A percentile compares a stretch with the other conserved stretches of the same genome.
Conservation (phyloP, 2,113 vertebrate species). For the Melanerpes formicivorus region DNA sequence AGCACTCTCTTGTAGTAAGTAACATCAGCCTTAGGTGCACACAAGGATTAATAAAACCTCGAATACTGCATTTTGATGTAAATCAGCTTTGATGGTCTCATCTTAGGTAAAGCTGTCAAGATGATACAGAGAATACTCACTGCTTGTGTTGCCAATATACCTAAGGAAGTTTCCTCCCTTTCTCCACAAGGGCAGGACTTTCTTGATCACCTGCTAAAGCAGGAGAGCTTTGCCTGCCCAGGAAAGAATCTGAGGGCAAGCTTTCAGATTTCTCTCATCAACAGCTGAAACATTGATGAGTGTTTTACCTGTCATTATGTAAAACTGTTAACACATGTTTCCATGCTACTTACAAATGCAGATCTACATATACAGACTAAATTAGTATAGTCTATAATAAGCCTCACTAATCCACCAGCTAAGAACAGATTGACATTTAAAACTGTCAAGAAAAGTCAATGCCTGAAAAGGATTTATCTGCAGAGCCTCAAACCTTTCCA, state of each 20-base stretch:
- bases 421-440: slow-evolving; percentile 51
- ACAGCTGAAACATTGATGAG: neutral
- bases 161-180: slow-evolving; percentile 48
- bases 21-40: slow-evolving; percentile 28
- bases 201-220: slow-evolving; percentile 1
- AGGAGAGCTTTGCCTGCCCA: slow-evolving; percentile 9
- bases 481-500: slow-evolving; percentile 4
- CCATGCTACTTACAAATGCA: slow-evolving; percentile 23
- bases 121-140: slow-evolving; percentile 28
- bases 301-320: slow-evolving; percentile 51
- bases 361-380: slow-evolving; percentile 17
- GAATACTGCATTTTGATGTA: slow-evolving; percentile 65
- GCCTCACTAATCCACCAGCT: slow-evolving; percentile 38
- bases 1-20: neutral
- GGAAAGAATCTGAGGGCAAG: slow-evolving; percentile 10
- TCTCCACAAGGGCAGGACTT: slow-evolving; percentile 12
- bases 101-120: slow-evolving; percentile 42
- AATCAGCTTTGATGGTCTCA: slow-evolving; percentile 69
- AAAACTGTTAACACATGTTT: slow-evolving; percentile 64
- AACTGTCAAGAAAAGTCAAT: slow-evolving; percentile 15
- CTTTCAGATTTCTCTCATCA: neutral
- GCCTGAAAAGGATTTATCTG: slow-evolving; percentile 20
- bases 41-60: slow-evolving; percentile 54
- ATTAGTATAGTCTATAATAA: slow-evolving; percentile 36
- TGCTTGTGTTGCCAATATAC: slow-evolving; percentile 37